These are phyloP conservation scores for Notothenia coriiceps DNA, from an alignment of 2,113 vertebrate species.

Conservation along the genomic window DNA sequence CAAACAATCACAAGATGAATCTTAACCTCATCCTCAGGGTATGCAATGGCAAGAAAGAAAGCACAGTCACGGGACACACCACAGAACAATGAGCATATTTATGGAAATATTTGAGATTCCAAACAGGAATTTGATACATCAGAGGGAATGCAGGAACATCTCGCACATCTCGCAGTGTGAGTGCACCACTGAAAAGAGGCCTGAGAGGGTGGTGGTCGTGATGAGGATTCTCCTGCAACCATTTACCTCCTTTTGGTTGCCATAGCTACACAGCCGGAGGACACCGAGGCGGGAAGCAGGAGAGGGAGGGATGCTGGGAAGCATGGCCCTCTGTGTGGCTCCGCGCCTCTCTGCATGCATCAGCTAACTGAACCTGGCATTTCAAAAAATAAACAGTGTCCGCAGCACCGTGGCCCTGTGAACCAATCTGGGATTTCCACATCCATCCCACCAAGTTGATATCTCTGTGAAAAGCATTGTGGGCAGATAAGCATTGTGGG, in stretches of 20 bases:
- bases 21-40: conserved; percentile 16
- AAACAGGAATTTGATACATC: conserved; percentile 18
- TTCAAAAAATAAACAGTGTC: conserved; percentile 29
- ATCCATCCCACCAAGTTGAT: neutral
- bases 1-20: conserved; percentile 34
- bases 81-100: conserved; percentile 18
- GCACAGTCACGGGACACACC: conserved; percentile 7
- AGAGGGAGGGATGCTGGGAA: conserved; percentile 71
- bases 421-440: conserved; percentile 45
- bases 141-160: conserved; percentile 5
- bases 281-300: conserved; percentile 73
- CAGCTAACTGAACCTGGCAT: conserved; percentile 75
- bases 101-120: conserved; percentile 25
- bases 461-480: neutral
- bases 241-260: conserved; percentile 84
- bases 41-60: conserved; percentile 17
- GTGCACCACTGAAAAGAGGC: conserved; percentile 47
- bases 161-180: conserved; percentile 19
- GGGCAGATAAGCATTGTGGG: conserved; percentile 3
- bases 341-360: conserved; percentile 48
- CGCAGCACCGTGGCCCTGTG: conserved; percentile 3
- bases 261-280: conserved; percentile 85
- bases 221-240: conserved; percentile 82
- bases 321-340: conserved; percentile 61
- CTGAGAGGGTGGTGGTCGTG: conserved; percentile 70